phyloP scores from a whole-genome alignment of 2,797 vertebrate species.

The Gymnodraco acuticeps region DNA sequence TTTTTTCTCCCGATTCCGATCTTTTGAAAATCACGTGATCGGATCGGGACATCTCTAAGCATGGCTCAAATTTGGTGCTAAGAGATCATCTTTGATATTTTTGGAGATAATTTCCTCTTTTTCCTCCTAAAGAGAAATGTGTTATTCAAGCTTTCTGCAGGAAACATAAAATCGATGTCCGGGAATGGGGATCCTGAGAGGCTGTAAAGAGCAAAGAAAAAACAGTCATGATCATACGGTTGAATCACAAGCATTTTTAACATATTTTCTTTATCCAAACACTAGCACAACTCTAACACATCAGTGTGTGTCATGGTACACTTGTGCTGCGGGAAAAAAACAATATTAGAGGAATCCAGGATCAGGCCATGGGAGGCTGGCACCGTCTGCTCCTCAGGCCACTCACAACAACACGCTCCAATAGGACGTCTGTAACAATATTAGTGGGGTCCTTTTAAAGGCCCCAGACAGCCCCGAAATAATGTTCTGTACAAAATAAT shows the following conservation, averaged over 20 bases:
- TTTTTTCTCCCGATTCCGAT: no score
- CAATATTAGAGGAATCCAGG: slow-evolving; percentile 55
- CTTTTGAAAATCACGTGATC: no score
- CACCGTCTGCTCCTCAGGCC: slow-evolving; percentile 61
- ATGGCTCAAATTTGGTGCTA: background rate
- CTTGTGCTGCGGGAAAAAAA: slow-evolving; percentile 47
- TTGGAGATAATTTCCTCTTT: background rate
- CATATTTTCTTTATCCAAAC: slow-evolving; percentile 12
- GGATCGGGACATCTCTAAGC: no score
- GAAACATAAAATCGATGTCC: slow-evolving; percentile 30
- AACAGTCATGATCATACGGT: background rate
- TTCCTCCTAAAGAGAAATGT: background rate
- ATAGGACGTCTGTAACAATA: slow-evolving; percentile 75
- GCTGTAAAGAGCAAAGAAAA: slow-evolving; percentile 13
- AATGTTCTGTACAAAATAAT: slow-evolving; percentile 51
- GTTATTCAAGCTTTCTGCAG: slow-evolving; percentile 3
- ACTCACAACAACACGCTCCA: slow-evolving; percentile 76
- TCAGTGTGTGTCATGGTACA: slow-evolving; percentile 56
- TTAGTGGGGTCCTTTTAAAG: slow-evolving; percentile 69
- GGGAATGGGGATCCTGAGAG: slow-evolving; percentile 6
- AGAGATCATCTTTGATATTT: background rate
- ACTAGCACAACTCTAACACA: slow-evolving; percentile 36
- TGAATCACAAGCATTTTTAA: background rate
- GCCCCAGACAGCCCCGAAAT: slow-evolving; percentile 61
- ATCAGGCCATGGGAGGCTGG: slow-evolving; percentile 71